These are phyloP conservation scores for Petrolisthes cinctipes DNA, from an alignment of 2,888 invertebrate species.

Conservation along the genomic window DNA sequence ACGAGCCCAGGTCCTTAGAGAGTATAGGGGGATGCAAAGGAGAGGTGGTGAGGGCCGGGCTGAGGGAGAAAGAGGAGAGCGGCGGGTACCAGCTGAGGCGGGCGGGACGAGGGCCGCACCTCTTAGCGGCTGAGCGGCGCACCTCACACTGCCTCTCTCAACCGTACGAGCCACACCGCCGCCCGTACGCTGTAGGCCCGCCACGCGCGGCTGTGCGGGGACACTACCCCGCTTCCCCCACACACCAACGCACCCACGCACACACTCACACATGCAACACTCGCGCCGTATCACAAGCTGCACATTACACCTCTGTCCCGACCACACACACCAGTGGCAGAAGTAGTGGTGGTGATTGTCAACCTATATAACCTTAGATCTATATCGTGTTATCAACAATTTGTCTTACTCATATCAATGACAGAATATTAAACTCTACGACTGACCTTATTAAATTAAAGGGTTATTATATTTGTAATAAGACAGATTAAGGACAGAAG, in stretches of 20 bases:
- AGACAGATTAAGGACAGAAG: too few relatives aligned
- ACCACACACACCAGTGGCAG: constrained; percentile 9
- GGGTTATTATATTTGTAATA: too few relatives aligned
- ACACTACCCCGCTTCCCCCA: constrained; percentile 50
- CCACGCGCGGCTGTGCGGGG: constrained; percentile 55
- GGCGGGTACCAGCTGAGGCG: constrained; percentile 29
- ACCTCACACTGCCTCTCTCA: constrained; percentile 53
- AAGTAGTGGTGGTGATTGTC: not conserved
- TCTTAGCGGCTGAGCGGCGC: constrained; percentile 54
- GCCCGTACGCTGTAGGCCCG: constrained; percentile 56
- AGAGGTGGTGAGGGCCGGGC: not conserved
- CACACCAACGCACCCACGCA: constrained; percentile 40
- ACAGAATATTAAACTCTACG: too few relatives aligned
- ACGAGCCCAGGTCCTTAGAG: not conserved
- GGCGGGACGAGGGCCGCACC: constrained; percentile 45
- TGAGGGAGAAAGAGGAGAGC: not conserved
- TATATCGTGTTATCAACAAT: too few relatives aligned
- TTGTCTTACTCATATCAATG: too few relatives aligned
- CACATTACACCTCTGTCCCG: constrained; percentile 32
- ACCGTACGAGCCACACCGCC: constrained; percentile 43
- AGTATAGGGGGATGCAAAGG: constrained; percentile 3
- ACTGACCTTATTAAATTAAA: too few relatives aligned
- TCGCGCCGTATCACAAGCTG: constrained; percentile 33
- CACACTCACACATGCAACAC: constrained; percentile 44
- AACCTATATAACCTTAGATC: not conserved